phyloP scores from a whole-genome alignment of 1,140 invertebrate species.

The Heliconius nattereri region DNA sequence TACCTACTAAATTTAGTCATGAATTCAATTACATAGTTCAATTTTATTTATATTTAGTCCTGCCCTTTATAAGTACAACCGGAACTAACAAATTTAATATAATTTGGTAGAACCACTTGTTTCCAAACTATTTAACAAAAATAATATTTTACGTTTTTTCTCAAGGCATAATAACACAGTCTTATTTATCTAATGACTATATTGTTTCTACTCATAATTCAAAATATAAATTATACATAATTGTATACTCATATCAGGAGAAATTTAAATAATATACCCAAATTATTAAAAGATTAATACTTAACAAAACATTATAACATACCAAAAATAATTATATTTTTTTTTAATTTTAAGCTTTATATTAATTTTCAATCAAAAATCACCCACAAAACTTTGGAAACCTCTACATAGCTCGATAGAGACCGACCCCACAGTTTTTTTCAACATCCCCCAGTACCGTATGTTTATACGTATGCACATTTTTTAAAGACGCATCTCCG shows the following conservation, averaged over 20 bases:
- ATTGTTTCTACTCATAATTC: no score
- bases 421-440: constrained; percentile 56
- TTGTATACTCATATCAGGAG: no score
- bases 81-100: constrained; percentile 50
- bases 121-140: constrained; percentile 50
- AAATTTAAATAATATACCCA: no score
- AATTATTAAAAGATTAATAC: no score
- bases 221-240: no score
- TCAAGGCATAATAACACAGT: no score
- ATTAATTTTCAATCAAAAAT: neutral
- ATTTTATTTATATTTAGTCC: neutral
- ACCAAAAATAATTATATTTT: no score
- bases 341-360: no score
- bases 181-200: no score
- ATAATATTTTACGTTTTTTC: neutral
- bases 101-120: constrained; percentile 48
- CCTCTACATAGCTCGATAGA: neutral
- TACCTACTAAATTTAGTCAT: no score
- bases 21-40: neutral
- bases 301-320: no score
- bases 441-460: constrained; percentile 56
- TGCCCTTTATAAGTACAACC: constrained; percentile 21
- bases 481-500: constrained; percentile 71
- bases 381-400: neutral
- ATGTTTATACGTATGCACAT: constrained; percentile 78